These are phyloP conservation scores for Drosophila sp. DNA, from an alignment of 1,140 invertebrate genomes.

Conservation along the genomic window DNA sequence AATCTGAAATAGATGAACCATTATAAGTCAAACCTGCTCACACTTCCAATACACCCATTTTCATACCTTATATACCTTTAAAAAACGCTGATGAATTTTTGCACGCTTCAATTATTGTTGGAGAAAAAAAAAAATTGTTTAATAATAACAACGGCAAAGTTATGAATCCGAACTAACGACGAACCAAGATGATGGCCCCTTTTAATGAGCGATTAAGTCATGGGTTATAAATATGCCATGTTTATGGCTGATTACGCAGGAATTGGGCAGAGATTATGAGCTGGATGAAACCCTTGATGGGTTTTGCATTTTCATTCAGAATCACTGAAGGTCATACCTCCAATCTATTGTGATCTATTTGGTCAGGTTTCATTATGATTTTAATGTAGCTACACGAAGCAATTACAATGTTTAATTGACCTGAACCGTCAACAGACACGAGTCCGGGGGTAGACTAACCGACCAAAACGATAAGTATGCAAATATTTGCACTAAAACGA, in stretches of 20 bases:
- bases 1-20: too few relatives aligned
- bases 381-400: neutral
- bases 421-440: neutral
- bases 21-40: neutral
- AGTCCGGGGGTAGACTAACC: neutral
- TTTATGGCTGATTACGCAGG: slow-evolving; percentile 43
- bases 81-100: slow-evolving; percentile 51
- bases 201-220: slow-evolving; percentile 64
- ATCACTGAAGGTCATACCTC: neutral
- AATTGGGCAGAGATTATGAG: slow-evolving; percentile 14
- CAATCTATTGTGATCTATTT: neutral
- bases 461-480: neutral
- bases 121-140: slow-evolving; percentile 43
- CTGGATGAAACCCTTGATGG: slow-evolving; percentile 6
- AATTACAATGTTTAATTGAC: slow-evolving; percentile 3
- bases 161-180: slow-evolving; percentile 25
- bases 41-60: neutral
- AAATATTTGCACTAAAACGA: neutral
- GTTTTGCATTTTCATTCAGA: neutral
- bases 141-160: slow-evolving; percentile 61
- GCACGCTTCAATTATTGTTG: slow-evolving; percentile 72
- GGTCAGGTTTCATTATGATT: slow-evolving; percentile 4
- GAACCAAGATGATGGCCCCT: slow-evolving; percentile 32
- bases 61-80: neutral
- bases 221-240: slow-evolving; percentile 40